Evolutionary conservation across 2,113 vertebrate species (phyloP).

Genomic region (Stigmatopora argus): DNA sequence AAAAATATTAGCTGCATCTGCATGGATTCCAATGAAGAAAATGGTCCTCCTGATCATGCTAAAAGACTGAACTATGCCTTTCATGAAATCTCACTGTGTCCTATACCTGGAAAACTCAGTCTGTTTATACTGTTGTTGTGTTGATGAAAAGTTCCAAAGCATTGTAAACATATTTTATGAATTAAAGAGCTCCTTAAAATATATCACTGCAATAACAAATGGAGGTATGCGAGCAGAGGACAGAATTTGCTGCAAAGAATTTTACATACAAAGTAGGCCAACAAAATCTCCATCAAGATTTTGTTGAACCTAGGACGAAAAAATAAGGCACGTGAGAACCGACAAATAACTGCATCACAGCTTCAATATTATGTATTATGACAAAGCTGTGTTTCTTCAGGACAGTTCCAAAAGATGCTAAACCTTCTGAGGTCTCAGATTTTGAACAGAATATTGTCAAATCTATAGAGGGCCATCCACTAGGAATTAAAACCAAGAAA

Average conservation of each 20-base stretch:
- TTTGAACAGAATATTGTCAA: neutral
- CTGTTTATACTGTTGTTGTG: neutral
- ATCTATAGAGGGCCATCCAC: neutral
- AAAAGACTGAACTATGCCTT: constrained; percentile 10
- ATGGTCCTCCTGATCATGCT: constrained; percentile 12
- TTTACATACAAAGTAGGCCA: constrained; percentile 10
- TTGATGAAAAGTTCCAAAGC: constrained; percentile 13
- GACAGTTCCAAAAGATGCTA: neutral
- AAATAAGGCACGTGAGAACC: neutral
- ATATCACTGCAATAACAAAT: constrained; percentile 12
- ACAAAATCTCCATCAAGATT: neutral
- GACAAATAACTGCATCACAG: neutral
- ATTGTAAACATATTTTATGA: constrained; percentile 34
- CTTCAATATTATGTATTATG: neutral
- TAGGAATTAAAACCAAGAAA: constrained; percentile 10
- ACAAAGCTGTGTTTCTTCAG: neutral
- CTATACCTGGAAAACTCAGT: constrained; percentile 13
- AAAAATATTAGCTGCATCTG: constrained; percentile 2
- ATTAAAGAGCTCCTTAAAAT: constrained; percentile 6
- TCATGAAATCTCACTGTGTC: neutral
- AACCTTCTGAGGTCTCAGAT: neutral
- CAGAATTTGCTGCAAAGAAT: neutral
- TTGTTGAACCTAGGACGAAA: neutral
- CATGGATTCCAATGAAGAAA: constrained; percentile 11
- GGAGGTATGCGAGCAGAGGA: constrained; percentile 17